Evolutionary conservation across 2,888 invertebrate species (phyloP).

Genomic region (Clunio marinus): DNA sequence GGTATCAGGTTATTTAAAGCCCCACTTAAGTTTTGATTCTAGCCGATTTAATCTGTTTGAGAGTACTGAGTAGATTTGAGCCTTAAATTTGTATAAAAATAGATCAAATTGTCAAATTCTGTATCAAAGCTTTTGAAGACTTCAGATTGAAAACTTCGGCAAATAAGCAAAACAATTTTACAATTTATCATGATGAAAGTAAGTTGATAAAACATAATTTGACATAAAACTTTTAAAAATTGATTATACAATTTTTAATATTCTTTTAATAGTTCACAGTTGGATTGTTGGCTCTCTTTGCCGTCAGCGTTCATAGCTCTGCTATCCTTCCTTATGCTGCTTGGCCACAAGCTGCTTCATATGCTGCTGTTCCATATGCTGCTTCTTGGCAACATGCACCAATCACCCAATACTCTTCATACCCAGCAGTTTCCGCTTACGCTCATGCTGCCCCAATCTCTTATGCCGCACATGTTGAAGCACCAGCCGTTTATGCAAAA

Average conservation of each 20-base stretch:
- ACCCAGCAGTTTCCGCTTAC: not conserved
- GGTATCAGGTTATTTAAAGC: too few relatives aligned
- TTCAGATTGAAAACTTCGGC: not conserved
- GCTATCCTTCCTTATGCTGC: conserved; percentile 43
- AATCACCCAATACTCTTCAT: conserved; percentile 23
- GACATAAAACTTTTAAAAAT: not conserved
- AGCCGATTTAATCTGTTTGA: too few relatives aligned
- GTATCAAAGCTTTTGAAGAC: not conserved
- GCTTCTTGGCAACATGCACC: too few relatives aligned
- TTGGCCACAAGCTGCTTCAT: conserved; percentile 41
- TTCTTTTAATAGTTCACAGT: conserved; percentile 44
- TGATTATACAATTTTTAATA: not conserved
- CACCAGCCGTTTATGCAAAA: conserved; percentile 9
- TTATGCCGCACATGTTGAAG: conserved; percentile 4
- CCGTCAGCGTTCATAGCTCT: conserved; percentile 42
- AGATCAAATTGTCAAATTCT: not conserved
- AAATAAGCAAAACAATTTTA: not conserved
- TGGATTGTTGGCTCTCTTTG: conserved; percentile 46
- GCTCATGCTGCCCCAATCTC: not conserved
- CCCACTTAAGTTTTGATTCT: too few relatives aligned
- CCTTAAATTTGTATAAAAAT: conserved; percentile 19
- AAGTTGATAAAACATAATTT: not conserved
- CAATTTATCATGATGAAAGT: conserved; percentile 8
- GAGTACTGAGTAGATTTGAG: too few relatives aligned
- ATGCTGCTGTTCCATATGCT: too few relatives aligned